Percentiles rank a stretch among this genome's conserved stretches.
phyloP scores from a whole-genome alignment of 30 jellyfish, hydroid and myxozoan species.

The Pseudorhiza aurosa region DNA sequence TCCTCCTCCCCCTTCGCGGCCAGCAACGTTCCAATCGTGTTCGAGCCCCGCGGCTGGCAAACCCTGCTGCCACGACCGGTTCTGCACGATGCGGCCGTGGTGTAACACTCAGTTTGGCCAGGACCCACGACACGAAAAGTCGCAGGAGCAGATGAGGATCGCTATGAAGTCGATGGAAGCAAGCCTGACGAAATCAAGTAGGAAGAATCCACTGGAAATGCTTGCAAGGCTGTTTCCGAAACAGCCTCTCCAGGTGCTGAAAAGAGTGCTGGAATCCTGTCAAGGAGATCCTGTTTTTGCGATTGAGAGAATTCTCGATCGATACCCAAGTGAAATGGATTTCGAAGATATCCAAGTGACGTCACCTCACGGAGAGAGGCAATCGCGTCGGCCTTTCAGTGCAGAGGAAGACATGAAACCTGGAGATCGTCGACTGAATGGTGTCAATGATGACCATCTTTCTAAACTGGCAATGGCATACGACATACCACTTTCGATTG shows the following conservation, averaged over 20 bases:
- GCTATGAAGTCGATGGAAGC: slow-evolving; percentile 51
- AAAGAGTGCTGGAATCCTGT: slow-evolving; percentile 76
- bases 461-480: slow-evolving; percentile 95
- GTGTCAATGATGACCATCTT: slow-evolving; percentile 87
- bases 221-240: slow-evolving; percentile 90
- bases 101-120: slow-evolving; percentile 48
- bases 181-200: slow-evolving; percentile 41
- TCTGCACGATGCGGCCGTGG: slow-evolving; percentile 75
- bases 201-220: slow-evolving; percentile 87
- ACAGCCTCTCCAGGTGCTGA: slow-evolving; percentile 69
- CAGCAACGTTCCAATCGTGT: slow-evolving; percentile 65
- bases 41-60: slow-evolving; percentile 46
- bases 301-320: slow-evolving; percentile 86
- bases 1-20: slow-evolving; percentile 69
- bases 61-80: slow-evolving; percentile 82
- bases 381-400: slow-evolving; percentile 28
- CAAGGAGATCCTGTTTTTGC: slow-evolving; percentile 95
- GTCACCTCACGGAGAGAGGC: slow-evolving; percentile 32
- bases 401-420: slow-evolving; percentile 28
- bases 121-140: slow-evolving; percentile 52
- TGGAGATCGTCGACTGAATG: slow-evolving; percentile 54
- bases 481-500: slow-evolving; percentile 84
- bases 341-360: slow-evolving; percentile 45
- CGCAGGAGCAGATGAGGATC: slow-evolving; percentile 52
- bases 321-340: slow-evolving; percentile 78